These are phyloP conservation scores for Hedychridium roseum DNA, from an alignment of 2,888 invertebrate genomes.

Conservation along the genomic window DNA sequence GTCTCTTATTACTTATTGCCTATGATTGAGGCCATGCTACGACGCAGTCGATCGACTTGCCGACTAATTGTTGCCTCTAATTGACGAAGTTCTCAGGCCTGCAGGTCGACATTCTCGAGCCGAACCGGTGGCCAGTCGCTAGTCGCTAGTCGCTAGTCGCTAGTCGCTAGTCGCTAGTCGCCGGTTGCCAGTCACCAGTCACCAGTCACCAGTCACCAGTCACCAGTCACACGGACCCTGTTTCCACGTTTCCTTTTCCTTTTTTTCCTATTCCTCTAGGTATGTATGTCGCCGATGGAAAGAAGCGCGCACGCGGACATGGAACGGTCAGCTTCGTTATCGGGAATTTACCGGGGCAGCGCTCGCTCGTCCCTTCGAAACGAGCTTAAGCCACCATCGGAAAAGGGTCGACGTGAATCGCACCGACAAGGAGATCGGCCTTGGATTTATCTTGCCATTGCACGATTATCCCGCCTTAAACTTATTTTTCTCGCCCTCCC, in stretches of 20 bases:
- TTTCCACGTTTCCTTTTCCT: conserved; percentile 2
- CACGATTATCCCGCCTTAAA: conserved; percentile 17
- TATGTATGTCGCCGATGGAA: not conserved
- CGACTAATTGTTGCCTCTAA: conserved; percentile 60
- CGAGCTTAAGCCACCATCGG: conserved; percentile 14
- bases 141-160: too few species aligned
- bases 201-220: too few species aligned
- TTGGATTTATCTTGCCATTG: conserved; percentile 18
- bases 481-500: too few species aligned
- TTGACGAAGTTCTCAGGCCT: conserved; percentile 61
- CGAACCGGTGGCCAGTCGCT: too few species aligned
- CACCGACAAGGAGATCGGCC: conserved; percentile 5
- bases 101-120: conserved; percentile 12
- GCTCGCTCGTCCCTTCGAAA: not conserved
- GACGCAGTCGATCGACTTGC: conserved; percentile 15
- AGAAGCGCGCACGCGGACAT: conserved; percentile 9
- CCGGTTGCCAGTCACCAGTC: too few species aligned
- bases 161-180: too few species aligned
- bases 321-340: conserved; percentile 21
- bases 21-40: conserved; percentile 37
- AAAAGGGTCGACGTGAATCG: conserved; percentile 4
- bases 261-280: conserved; percentile 1
- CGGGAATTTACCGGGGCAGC: conserved; percentile 20
- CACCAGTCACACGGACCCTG: too few species aligned
- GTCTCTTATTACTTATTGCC: conserved; percentile 49